Evolutionary conservation across 2,888 invertebrate genomes (phyloP).

Genomic region (Drosophila pseudotakahashii): DNA sequence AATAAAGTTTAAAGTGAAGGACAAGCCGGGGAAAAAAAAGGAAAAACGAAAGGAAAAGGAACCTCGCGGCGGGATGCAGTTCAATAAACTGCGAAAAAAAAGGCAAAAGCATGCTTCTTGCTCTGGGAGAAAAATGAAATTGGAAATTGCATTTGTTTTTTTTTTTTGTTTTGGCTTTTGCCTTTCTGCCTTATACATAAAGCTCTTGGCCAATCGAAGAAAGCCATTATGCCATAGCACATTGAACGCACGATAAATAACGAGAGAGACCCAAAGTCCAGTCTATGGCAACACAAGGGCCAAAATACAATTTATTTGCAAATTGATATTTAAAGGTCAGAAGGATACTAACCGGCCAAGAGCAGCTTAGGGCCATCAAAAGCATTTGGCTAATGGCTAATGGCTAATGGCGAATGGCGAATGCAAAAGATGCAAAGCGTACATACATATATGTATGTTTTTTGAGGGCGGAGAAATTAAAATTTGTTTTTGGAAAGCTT

Average conservation of each 20-base stretch:
- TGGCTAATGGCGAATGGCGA: conserved; percentile 58
- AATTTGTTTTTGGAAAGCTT: conserved; percentile 17
- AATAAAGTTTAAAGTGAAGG: conserved; percentile 41
- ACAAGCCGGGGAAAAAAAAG: background rate
- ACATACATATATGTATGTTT: conserved; percentile 1
- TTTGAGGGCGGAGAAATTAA: conserved; percentile 37
- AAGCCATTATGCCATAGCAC: conserved; percentile 72
- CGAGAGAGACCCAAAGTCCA: conserved; percentile 21
- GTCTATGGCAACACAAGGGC: conserved; percentile 48
- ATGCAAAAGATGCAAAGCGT: conserved; percentile 40
- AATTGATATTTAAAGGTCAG: conserved; percentile 79
- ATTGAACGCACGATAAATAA: conserved; percentile 70
- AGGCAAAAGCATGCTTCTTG: conserved; percentile 58
- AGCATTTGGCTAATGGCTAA: conserved; percentile 54
- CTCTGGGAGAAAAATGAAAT: conserved; percentile 26
- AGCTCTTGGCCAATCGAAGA: conserved; percentile 68
- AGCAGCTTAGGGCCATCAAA: conserved; percentile 27
- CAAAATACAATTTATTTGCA: conserved; percentile 77
- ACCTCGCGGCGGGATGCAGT: conserved; percentile 45
- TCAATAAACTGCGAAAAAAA: conserved; percentile 67
- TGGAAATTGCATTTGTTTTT: conserved; percentile 68
- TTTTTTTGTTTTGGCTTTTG: too few species aligned
- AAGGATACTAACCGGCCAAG: conserved; percentile 25
- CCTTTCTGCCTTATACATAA: conserved; percentile 10
- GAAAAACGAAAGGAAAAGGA: conserved; percentile 10